A percentile compares a stretch with the other conserved stretches of the same genome.
Conservation (phyloP, 53 echinoderm and acorn worm genomes). For the Luidia sarsii region DNA sequence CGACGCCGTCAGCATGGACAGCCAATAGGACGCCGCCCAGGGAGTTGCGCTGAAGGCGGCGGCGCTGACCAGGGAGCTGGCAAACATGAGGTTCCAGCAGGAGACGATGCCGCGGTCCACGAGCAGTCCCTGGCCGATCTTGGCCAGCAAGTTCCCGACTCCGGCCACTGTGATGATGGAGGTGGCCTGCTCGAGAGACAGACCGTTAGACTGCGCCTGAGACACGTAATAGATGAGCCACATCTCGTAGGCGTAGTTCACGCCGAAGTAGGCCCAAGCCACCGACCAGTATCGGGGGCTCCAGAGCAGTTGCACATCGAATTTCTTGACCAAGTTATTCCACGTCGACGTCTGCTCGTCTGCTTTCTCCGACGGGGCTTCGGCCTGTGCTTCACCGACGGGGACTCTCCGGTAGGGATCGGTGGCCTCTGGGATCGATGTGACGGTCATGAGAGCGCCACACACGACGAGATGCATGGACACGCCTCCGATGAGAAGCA, state of each 20-base stretch:
- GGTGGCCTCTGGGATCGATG: neutral
- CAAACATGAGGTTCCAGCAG: neutral
- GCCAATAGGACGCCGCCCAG: neutral
- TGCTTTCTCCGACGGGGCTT: neutral
- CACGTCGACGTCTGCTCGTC: neutral
- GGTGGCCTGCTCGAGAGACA: neutral
- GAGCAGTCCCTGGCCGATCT: neutral
- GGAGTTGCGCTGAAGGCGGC: neutral
- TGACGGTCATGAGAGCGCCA: neutral
- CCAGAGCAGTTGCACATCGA: neutral
- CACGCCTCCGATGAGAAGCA: neutral
- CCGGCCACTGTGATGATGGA: neutral
- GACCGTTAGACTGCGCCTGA: neutral
- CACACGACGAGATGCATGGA: neutral
- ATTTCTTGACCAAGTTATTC: neutral
- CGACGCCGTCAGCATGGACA: neutral
- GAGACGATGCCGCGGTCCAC: neutral
- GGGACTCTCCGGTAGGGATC: neutral
- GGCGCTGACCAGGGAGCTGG: neutral
- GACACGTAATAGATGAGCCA: neutral
- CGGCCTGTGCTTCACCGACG: neutral
- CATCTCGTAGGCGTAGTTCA: neutral
- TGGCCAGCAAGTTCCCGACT: neutral
- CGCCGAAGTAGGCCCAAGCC: neutral
- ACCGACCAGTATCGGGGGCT: neutral